These are phyloP conservation scores for Stichopus horrens DNA, from an alignment of 53 echinoderm and acorn worm species.

Conservation along the genomic window DNA sequence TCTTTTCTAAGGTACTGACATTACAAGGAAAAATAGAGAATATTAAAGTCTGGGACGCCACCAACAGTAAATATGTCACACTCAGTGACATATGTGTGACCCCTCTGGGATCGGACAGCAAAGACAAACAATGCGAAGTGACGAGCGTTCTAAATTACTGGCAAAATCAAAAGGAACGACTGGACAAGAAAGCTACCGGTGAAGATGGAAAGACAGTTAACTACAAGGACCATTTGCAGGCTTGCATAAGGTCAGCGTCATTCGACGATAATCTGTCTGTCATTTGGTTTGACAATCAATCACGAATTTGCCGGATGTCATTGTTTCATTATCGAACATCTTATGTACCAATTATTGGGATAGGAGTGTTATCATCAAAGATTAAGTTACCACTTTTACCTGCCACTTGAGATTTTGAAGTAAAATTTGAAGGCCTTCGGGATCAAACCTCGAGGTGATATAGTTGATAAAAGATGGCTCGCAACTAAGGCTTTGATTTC, in stretches of 20 bases:
- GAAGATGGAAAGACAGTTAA: background rate
- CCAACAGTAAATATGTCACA: slow-evolving; percentile 12
- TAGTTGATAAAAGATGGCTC: no score
- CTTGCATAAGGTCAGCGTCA: background rate
- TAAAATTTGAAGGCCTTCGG: no score
- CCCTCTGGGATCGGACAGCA: slow-evolving; percentile 8
- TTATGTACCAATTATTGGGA: no score
- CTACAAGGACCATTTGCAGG: slow-evolving; percentile 19
- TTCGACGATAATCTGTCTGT: background rate
- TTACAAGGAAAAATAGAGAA: background rate
- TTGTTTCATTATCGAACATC: no score
- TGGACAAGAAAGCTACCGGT: slow-evolving; percentile 17
- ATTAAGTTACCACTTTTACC: no score
- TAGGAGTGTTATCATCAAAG: no score
- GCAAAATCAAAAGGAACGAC: slow-evolving; percentile 30
- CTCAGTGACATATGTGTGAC: slow-evolving; percentile 10
- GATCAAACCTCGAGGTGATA: no score
- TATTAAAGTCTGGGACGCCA: background rate
- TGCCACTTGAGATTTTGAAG: no score
- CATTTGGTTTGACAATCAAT: no score
- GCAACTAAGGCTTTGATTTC: no score
- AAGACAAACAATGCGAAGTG: background rate
- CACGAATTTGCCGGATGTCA: no score
- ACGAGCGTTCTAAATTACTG: slow-evolving; percentile 25
- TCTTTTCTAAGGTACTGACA: background rate